phyloP scores from a whole-genome alignment of 2,113 vertebrate species.

The Corythaixoides concolor region DNA sequence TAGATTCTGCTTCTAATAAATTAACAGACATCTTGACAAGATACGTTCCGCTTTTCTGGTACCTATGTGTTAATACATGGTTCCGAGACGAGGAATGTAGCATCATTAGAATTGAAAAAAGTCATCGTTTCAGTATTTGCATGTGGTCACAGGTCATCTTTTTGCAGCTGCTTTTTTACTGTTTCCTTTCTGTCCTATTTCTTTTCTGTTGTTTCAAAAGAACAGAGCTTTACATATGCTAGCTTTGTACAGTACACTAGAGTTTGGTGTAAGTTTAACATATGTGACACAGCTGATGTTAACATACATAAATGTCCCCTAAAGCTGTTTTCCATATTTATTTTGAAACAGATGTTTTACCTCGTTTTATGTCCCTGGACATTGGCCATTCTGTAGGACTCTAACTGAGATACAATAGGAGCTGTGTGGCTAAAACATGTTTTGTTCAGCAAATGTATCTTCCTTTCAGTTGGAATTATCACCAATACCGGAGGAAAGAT shows the following conservation, averaged over 20 bases:
- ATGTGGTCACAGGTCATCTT: neutral
- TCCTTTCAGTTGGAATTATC: neutral
- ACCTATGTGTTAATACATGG: neutral
- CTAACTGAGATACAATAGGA: neutral
- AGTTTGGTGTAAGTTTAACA: slow-evolving; percentile 31
- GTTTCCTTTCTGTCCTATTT: neutral
- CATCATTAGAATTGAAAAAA: neutral
- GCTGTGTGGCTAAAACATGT: neutral
- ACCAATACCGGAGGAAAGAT: neutral
- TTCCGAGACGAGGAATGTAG: neutral
- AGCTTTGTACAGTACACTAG: neutral
- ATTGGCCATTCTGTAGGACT: slow-evolving; percentile 23
- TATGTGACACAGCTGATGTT: slow-evolving; percentile 48
- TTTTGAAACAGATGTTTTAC: slow-evolving; percentile 49
- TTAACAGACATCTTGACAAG: neutral
- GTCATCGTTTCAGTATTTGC: neutral
- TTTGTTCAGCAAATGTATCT: neutral
- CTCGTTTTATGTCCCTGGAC: slow-evolving; percentile 34
- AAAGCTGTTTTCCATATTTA: slow-evolving; percentile 54
- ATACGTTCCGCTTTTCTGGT: neutral
- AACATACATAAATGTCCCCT: slow-evolving; percentile 11
- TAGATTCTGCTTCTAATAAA: neutral
- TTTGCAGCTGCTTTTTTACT: neutral
- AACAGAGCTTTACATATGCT: neutral
- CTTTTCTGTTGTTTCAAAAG: neutral